These are phyloP conservation scores for Ia io DNA, from an alignment of 2,113 vertebrate species.

Conservation along the genomic window DNA sequence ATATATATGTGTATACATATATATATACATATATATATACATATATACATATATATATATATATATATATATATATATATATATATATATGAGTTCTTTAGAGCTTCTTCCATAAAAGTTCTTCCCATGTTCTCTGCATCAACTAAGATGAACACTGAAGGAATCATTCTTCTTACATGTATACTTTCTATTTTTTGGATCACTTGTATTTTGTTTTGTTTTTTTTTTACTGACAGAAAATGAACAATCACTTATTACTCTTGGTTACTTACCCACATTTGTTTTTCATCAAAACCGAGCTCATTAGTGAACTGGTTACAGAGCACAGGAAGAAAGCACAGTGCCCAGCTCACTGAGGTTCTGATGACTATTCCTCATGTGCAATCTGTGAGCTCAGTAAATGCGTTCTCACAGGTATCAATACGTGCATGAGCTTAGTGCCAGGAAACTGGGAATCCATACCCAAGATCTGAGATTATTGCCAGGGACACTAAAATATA, in stretches of 20 bases:
- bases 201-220: neutral
- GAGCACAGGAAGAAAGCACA: neutral
- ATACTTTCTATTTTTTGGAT: neutral
- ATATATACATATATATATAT: too few species aligned
- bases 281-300: constrained; percentile 28
- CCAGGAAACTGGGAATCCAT: constrained; percentile 56
- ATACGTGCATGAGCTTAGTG: neutral
- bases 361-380: neutral
- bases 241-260: neutral
- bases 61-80: too few species aligned
- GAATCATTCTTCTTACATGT: constrained; percentile 5
- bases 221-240: constrained; percentile 15
- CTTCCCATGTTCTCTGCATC: constrained; percentile 32
- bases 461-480: constrained; percentile 28
- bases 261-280: neutral
- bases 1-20: too few species aligned
- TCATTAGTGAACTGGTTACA: neutral
- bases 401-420: constrained; percentile 51
- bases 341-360: neutral
- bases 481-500: neutral
- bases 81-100: neutral
- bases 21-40: too few species aligned
- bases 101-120: constrained; percentile 16
- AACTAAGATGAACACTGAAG: constrained; percentile 44
- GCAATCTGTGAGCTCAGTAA: neutral